Base-by-base conservation (phyloP, 1,140 invertebrate genomes). In the Drosophila mayri region DNA sequence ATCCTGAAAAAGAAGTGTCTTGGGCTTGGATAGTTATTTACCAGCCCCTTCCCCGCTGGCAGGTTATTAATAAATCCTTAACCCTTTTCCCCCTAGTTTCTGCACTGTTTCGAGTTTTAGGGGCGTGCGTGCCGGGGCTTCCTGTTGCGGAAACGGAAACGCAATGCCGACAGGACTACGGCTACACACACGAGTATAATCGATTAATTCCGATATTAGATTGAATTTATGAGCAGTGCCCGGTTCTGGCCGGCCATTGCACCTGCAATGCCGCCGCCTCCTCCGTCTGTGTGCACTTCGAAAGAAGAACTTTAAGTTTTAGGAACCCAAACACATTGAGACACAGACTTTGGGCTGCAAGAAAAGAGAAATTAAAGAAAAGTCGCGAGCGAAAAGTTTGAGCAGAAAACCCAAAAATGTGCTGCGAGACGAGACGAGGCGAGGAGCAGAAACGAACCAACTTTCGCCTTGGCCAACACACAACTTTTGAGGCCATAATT, bases 131-230 rank as follows among this genome's bases (percentile, higher is more conserved):
- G 79, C 72, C 52, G 55, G 74, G 74, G 30, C 71, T 90, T 90
- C 78, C 79, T 91, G 81, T 88, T 87, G 87, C 90, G 90, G 90
- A 91, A 91, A 79, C 91, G 91, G 82, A 92, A 92, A 92, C 91
- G 91, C 86, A 92, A 82, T 87, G 91, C 91, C 75, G 87, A 77
- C 86, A 82, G 88, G 75, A 57, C 81, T 80, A 76, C 75, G 22
- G 22, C 81, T 81, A 76, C 79, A 76, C 79, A 76, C 65, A 81
- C 66, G 71, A 61, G 59, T 82, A 81, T 92, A 92, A 92, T 92
- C 91, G 91, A 92, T 92, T 92, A 92, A 91, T 92, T 92, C 82
- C 82, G 82, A 91, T 91, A 85, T 73, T 92, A 91, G 88, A 92
- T 92, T 92, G 87, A 90, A 92, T 86, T 91, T 90, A 91, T 92